Evolutionary conservation across 2,888 invertebrate species (phyloP).

Genomic region (Stenolophus ochropezus): DNA sequence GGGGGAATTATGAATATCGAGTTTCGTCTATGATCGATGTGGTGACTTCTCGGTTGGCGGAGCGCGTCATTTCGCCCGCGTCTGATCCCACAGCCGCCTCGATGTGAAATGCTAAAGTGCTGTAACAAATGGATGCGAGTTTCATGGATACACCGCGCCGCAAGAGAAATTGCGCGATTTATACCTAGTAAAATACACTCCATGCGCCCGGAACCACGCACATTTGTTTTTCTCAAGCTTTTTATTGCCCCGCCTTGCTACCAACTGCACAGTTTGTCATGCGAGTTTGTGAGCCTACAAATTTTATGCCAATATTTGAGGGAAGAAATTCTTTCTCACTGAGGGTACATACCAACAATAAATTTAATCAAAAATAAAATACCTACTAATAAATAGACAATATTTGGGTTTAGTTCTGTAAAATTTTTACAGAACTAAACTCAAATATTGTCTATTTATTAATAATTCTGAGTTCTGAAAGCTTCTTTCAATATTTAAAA

Average conservation of each 20-base stretch:
- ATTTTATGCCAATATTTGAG: background rate
- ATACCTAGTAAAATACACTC: constrained; percentile 26
- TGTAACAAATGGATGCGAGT: constrained; percentile 42
- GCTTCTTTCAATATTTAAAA: too few species aligned
- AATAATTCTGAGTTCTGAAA: too few species aligned
- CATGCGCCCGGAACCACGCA: background rate
- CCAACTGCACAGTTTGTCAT: background rate
- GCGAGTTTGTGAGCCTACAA: background rate
- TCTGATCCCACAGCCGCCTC: background rate
- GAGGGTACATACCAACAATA: too few species aligned
- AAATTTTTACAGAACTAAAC: too few species aligned
- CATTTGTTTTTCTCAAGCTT: constrained; percentile 18
- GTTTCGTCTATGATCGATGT: constrained; percentile 29
- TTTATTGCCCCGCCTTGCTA: background rate
- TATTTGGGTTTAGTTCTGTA: too few species aligned
- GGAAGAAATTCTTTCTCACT: background rate
- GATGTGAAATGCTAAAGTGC: constrained; percentile 22
- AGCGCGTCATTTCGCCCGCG: constrained; percentile 32
- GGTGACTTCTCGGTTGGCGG: constrained; percentile 20
- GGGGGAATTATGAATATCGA: constrained; percentile 19
- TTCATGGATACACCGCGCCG: constrained; percentile 25
- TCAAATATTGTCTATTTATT: too few species aligned
- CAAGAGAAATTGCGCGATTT: constrained; percentile 46
- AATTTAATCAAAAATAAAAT: too few species aligned
- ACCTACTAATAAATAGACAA: too few species aligned